Conservation (phyloP, 2,113 vertebrate species). For the Cepphus grylle region DNA sequence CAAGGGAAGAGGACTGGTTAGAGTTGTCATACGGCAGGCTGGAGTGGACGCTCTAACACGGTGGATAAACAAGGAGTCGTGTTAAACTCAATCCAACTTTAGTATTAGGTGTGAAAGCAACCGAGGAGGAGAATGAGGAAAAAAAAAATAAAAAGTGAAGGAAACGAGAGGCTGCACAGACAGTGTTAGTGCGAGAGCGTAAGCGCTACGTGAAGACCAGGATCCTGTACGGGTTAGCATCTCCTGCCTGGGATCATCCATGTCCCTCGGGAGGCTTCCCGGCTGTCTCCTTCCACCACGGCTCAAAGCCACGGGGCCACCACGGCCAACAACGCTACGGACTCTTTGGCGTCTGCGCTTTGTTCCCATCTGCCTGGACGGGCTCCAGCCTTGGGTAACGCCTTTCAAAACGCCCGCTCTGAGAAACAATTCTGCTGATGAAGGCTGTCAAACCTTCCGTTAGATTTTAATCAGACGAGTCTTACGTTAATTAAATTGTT, state of each 20-base stretch:
- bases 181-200: slow-evolving; percentile 63
- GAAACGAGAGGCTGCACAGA: slow-evolving; percentile 15
- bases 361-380: not conserved
- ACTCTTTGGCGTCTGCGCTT: not conserved
- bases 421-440: not conserved
- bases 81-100: not conserved
- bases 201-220: not conserved
- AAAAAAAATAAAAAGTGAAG: not conserved
- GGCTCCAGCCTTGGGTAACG: fast-evolving
- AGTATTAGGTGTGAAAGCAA: not conserved
- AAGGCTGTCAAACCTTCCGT: not conserved
- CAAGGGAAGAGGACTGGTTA: slow-evolving; percentile 76
- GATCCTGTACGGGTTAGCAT: not conserved
- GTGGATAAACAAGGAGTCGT: not conserved
- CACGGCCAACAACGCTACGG: fast-evolving
- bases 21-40: slow-evolving; percentile 38
- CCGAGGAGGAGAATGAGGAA: not conserved
- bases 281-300: not conserved
- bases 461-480: not conserved
- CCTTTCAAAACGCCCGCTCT: not conserved
- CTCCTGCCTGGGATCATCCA: not conserved
- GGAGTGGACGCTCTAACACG: not conserved
- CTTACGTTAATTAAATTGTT: not conserved
- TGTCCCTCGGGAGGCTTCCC: not conserved
- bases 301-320: fast-evolving